Conservation (phyloP, 1,140 invertebrate species). For the Pristionchus pacificus region DNA sequence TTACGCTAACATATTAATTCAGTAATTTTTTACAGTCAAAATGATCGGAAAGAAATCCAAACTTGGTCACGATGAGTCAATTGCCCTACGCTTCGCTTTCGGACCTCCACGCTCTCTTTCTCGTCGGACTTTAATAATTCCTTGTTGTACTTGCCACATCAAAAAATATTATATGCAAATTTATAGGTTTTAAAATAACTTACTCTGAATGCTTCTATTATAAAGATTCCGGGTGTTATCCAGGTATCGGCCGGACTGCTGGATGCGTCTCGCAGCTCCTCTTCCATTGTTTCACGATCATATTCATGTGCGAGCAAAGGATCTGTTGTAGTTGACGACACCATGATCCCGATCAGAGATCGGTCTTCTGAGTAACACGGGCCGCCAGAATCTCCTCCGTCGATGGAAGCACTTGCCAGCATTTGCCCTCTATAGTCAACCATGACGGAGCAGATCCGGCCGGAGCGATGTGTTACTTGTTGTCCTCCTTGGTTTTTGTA, state of each 20-base stretch:
- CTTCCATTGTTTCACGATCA: background rate
- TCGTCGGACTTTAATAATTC: background rate
- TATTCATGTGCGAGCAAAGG: background rate
- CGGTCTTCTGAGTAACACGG: constrained; percentile 2
- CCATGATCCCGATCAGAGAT: background rate
- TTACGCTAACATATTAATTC: too few species aligned
- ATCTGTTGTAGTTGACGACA: constrained; percentile 2
- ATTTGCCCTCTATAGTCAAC: constrained; percentile 4
- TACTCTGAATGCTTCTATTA: background rate
- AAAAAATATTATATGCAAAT: constrained; percentile 6
- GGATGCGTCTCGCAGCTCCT: background rate
- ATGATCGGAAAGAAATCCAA: background rate
- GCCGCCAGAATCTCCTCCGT: constrained; percentile 2
- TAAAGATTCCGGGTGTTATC: background rate
- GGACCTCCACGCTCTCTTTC: background rate
- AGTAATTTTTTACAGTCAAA: too few species aligned
- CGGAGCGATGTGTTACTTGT: background rate
- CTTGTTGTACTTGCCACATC: background rate
- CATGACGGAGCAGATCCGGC: background rate
- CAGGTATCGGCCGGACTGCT: background rate
- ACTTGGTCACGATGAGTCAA: background rate
- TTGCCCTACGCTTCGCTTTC: background rate
- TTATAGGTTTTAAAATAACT: constrained; percentile 3
- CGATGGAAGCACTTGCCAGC: background rate
- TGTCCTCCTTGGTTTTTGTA: background rate